phyloP scores from a whole-genome alignment of 2,888 invertebrate genomes.

The Acrobasis suavella region DNA sequence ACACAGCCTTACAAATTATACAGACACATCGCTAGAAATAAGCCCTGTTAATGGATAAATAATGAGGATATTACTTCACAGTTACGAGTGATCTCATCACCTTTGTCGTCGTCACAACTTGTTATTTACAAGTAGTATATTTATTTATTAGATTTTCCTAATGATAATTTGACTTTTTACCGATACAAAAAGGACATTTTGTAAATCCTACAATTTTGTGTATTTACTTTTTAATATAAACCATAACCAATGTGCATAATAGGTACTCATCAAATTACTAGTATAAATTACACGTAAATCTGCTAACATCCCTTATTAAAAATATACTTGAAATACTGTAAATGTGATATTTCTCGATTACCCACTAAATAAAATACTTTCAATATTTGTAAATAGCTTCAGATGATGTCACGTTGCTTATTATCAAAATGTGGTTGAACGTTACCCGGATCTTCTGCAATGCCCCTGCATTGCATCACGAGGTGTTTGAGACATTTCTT shows the following conservation, averaged over 20 bases:
- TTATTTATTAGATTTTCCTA: too few relatives aligned
- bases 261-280: too few relatives aligned
- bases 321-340: too few relatives aligned
- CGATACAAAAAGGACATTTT: too few relatives aligned
- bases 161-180: too few relatives aligned
- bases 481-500: background rate
- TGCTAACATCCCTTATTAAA: too few relatives aligned
- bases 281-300: too few relatives aligned
- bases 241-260: too few relatives aligned
- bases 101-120: background rate
- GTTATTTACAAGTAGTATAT: background rate
- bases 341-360: background rate
- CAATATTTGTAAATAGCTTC: background rate
- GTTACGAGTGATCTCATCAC: constrained; percentile 5
- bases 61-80: background rate
- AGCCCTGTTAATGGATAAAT: constrained; percentile 4
- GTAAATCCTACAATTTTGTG: too few relatives aligned
- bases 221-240: too few relatives aligned
- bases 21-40: background rate
- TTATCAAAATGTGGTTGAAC: constrained; percentile 13
- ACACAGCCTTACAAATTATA: constrained; percentile 23
- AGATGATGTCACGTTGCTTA: constrained; percentile 3
- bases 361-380: background rate
- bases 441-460: constrained; percentile 17
- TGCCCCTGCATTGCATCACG: constrained; percentile 6